Base-by-base conservation (phyloP, 2,888 invertebrate genomes). In the Artemia sinica region DNA sequence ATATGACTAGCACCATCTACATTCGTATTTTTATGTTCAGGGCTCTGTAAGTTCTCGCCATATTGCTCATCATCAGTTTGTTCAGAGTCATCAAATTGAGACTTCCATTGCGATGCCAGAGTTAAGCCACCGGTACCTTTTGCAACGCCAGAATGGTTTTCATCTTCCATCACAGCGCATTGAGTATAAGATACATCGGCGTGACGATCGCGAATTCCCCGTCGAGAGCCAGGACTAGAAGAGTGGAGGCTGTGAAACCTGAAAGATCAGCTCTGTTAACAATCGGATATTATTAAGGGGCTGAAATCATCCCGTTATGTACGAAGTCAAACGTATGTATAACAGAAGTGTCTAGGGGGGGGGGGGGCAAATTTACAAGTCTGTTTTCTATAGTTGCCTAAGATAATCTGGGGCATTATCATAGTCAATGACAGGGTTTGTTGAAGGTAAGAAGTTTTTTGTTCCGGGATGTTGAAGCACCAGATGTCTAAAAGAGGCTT, bases 61-160 rank as follows among this genome's bases (percentile, higher is more conserved):
- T 90, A 91, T 89, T 91, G 91, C 77, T 92, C 92, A 78, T 92
- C 91, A 77, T 93, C 92, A 0, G 91, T 91, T 67, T 91, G 91
- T 73, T 94, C 93, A 0, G 92, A 92, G 77, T 94, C 93, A 75
- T 93, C 93, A 77, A 94, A 94, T 77, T 94, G 93, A 0, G 92
- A 92, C 76, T 93, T 93, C 92, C 94, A 94, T 75, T 89, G 89
- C 18, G 93, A 93, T 1, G 91, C 93, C 14, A 95, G 80, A 0
- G 95, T 95, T 11, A 93, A 79, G 10, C 81, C 81, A 0, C 91
- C 91, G 0, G 91, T 91, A 14, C 91, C 89, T 76, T 88, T 85
- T 0, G 91, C 92, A 68, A 91, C 88, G 72, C 88, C 77, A 6
- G 91, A 92, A 0, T 91, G 88, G 75, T 92, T 92, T 73, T 92